Evolutionary conservation across 2,888 invertebrate species (phyloP).

Genomic region (Hermodice carunculata): DNA sequence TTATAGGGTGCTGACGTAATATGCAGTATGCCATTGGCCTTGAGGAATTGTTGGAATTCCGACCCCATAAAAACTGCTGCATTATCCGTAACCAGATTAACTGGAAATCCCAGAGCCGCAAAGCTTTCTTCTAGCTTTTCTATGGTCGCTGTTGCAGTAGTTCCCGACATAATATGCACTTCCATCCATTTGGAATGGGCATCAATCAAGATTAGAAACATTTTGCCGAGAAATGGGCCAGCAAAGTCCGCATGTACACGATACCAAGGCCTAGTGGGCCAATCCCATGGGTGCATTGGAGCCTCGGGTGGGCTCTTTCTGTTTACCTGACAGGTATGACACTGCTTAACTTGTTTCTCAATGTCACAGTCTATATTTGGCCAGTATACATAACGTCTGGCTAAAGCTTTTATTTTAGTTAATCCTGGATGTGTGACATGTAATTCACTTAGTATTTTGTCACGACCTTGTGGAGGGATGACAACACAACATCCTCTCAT

Average conservation of each 20-base stretch:
- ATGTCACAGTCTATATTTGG: conserved; percentile 18
- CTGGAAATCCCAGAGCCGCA: no score
- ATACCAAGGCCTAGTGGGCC: conserved; percentile 38
- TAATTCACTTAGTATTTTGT: conserved; percentile 36
- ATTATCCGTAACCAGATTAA: no score
- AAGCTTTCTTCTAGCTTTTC: no score
- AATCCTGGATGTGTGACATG: conserved; percentile 51
- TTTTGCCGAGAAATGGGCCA: conserved; percentile 34
- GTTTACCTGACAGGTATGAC: background rate
- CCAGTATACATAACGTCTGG: conserved; percentile 35
- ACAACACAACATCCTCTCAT: conserved; percentile 43
- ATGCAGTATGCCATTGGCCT: conserved; percentile 42
- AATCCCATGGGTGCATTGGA: conserved; percentile 32
- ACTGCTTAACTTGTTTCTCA: background rate
- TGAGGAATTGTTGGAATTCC: conserved; percentile 44
- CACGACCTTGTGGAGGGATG: conserved; percentile 40
- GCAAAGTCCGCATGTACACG: conserved; percentile 47
- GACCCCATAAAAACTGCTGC: no score
- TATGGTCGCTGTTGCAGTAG: conserved; percentile 28
- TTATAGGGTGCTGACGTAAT: conserved; percentile 44
- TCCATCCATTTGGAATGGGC: conserved; percentile 70
- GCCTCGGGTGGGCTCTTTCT: conserved; percentile 19
- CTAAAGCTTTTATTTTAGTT: conserved; percentile 45
- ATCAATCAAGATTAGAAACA: conserved; percentile 33
- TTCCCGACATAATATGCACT: conserved; percentile 42